Conservation (phyloP, 2,113 vertebrate genomes). For the Cynopterus brachyotis region DNA sequence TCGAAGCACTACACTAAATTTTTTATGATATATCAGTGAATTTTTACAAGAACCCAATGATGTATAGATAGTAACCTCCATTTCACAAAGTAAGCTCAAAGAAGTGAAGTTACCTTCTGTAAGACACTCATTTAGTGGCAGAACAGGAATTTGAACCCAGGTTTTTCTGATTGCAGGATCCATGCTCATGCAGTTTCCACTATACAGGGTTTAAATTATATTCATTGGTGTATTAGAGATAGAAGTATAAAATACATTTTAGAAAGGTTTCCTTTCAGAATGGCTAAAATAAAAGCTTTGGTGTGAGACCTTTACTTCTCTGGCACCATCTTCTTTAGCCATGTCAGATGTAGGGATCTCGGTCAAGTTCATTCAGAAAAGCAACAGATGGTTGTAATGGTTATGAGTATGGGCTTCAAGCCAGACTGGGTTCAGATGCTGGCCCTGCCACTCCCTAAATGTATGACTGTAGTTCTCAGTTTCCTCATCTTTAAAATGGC, state of each 20-base stretch:
- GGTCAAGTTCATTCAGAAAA: background rate
- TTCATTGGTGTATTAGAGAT: background rate
- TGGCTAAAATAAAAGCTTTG: background rate
- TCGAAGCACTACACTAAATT: background rate
- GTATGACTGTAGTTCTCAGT: background rate
- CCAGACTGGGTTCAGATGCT: background rate
- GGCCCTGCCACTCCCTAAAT: background rate
- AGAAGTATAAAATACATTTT: background rate
- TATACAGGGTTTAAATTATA: background rate
- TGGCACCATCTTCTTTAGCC: background rate
- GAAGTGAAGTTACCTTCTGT: background rate
- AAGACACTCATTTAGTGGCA: background rate
- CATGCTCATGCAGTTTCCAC: background rate
- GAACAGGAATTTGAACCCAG: background rate
- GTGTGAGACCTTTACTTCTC: background rate
- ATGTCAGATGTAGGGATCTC: background rate
- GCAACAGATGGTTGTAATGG: background rate
- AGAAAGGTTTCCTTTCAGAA: background rate
- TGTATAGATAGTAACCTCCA: background rate
- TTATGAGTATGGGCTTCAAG: accelerated
- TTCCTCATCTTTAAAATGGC: background rate
- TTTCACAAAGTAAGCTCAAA: background rate
- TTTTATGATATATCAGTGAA: background rate
- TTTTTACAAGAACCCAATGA: background rate
- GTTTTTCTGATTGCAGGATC: background rate